Percentiles rank a stretch among this genome's conserved stretches.
phyloP scores from a whole-genome alignment of 2,113 vertebrate species.

The Apodemus sylvaticus region DNA sequence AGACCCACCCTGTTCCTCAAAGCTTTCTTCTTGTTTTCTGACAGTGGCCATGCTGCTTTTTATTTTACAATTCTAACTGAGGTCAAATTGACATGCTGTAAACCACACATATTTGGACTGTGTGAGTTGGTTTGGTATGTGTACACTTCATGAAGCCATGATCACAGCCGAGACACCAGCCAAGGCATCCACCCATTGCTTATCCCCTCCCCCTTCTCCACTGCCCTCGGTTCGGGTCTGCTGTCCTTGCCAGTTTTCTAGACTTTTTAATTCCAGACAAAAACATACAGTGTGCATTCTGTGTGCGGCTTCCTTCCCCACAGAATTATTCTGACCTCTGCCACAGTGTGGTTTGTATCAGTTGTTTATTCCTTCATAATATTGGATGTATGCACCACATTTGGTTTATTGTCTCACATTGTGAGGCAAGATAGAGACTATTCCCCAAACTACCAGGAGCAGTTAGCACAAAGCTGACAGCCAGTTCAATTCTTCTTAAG shows the following conservation, averaged over 20 bases:
- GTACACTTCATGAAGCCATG: neutral
- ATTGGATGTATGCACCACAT: neutral
- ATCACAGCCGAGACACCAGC: neutral
- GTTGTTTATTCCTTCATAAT: neutral
- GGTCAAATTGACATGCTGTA: neutral
- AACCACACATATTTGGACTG: neutral
- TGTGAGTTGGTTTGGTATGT: neutral
- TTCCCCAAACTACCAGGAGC: neutral
- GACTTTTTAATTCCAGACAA: neutral
- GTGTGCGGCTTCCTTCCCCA: neutral
- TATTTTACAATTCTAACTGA: neutral
- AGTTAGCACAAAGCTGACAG: no score
- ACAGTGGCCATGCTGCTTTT: neutral
- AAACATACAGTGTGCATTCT: neutral
- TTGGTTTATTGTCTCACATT: neutral
- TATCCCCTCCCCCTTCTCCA: no score
- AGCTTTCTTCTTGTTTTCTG: neutral
- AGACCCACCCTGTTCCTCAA: neutral
- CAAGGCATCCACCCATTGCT: no score
- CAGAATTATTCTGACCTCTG: neutral
- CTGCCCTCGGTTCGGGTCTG: neutral
- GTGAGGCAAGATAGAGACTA: neutral
- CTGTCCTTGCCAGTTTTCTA: neutral
- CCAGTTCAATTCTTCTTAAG: no score
- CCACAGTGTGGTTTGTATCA: neutral